Evolutionary conservation across 2,113 vertebrate genomes (phyloP).

Genomic region (Sitta europaea): DNA sequence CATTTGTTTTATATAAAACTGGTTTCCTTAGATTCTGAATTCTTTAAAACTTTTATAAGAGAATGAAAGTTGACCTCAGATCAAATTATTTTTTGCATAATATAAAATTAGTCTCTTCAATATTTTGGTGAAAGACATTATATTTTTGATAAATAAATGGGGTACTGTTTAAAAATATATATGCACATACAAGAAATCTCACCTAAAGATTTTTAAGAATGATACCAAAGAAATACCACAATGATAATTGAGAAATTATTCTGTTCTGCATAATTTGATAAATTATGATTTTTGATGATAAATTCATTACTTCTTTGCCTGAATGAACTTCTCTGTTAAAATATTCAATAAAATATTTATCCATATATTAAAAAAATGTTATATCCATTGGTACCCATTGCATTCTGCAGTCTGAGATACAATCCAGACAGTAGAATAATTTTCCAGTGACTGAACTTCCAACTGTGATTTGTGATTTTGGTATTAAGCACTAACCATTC

Average conservation of each 20-base stretch:
- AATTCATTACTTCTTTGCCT: neutral
- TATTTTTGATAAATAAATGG: neutral
- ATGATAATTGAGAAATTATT: neutral
- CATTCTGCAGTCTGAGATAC: neutral
- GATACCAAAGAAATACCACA: neutral
- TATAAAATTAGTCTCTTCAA: neutral
- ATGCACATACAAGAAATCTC: neutral
- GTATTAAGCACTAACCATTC: neutral
- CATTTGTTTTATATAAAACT: neutral
- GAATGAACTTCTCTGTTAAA: neutral
- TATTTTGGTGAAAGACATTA: neutral
- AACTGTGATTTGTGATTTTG: neutral
- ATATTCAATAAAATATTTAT: neutral
- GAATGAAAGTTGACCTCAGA: neutral
- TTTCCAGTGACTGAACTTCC: neutral
- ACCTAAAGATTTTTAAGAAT: neutral
- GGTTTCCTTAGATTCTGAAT: neutral
- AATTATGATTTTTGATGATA: too few species aligned
- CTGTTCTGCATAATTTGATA: neutral
- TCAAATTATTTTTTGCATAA: neutral
- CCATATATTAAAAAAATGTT: neutral
- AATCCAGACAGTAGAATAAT: neutral
- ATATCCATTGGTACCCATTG: neutral
- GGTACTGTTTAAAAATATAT: neutral
- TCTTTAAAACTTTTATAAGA: neutral